Base-by-base conservation (phyloP, 2,797 vertebrate species). In the Geotrypetes seraphini region DNA sequence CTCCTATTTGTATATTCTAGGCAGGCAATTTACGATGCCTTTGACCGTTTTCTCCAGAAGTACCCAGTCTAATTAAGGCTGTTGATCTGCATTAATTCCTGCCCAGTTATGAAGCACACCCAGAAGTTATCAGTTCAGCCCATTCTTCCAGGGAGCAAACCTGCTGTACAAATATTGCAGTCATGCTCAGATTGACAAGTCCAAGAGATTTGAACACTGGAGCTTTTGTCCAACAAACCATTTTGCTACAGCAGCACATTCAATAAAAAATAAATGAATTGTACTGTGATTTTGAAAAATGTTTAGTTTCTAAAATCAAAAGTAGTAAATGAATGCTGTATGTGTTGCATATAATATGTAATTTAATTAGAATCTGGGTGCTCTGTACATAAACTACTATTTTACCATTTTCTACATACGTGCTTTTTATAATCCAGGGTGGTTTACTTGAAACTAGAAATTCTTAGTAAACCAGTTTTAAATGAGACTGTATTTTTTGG, bases 1-100 rank as follows among this genome's bases (percentile, higher is more conserved):
- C 19, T 43, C 17, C 53, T 31, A 22, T n/a, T 15, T 4, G 6
- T 44, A 39, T 11, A n/a, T 70, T 73, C 4, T 58, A 97, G 95
- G 59, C 83, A 73, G 66, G 92, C 95, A 8, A 97, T 98, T 65
- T 98, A 98, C 10, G 93, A 99, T 22, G 88, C 92, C 2, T 99
- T 91, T 60, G 78, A 90, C 60, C 85, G 87, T 40, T 99, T 92
- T 55, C 80, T 88, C 51, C 75, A 66, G 57, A 99, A 97, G 71
- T 96, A 99, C 3, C 51, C 88, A 12, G 50, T 69, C 36, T 64
- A 28, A 54, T 11, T 24, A 38, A n/a, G 18, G 8, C 5, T 23
- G 20, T 26, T 21, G 9, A 33, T 7, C 12, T 17, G 12, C 25
- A 25, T 4, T 37, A 19, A 36, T 39, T 38, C 33, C 43, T 36